Evolutionary conservation across 2,888 invertebrate species (phyloP), one percentile per base, ranked within the genome.

Genomic region (Dryococelus australis): DNA sequence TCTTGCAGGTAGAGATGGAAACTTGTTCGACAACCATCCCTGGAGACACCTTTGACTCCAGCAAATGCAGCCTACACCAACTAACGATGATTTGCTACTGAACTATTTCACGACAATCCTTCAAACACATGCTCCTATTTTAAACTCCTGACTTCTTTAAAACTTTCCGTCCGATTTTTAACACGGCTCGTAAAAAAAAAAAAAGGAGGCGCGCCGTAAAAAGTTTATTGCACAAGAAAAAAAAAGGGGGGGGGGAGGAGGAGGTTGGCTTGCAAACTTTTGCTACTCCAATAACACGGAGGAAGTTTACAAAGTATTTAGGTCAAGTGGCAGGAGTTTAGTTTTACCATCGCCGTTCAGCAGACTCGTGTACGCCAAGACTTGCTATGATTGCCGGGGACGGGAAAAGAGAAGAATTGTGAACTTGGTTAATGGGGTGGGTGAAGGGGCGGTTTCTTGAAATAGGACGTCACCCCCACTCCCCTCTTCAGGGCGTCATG

Each of bases 261-360:
- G n/a, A n/a, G n/a, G n/a, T n/a, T n/a, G n/a, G n/a, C n/a, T n/a
- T 65, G 65, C 65, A 65, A 65, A 65, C 65, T 65, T 65, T 20
- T 20, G 65, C 65, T 6, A 65, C 65, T 20, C 65, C 20, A 20
- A 20, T 65, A 65, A 20, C 65, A n/a, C n/a, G n/a, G n/a, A n/a
- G n/a, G n/a, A 65, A 20, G 65, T 65, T 65, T 65, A 65, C 65
- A 65, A 65, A 65, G 65, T 65, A 65, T 65, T 65, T 65, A 65
- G 65, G 65, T 65, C 65, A 65, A 65, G 65, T 65, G 20, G 65
- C 65, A 16, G 65, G 65, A 65, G 65, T 65, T 20, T 9, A 65
- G 65, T 65, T 65, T 65, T 65, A 65, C 65, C 24, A 16, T 20
- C 65, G 5, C 65, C 47, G 24, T 65, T 24, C 65, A 65, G 13